Evolutionary conservation across 1,140 invertebrate species (phyloP).

Genomic region (Bombus sibiricus): DNA sequence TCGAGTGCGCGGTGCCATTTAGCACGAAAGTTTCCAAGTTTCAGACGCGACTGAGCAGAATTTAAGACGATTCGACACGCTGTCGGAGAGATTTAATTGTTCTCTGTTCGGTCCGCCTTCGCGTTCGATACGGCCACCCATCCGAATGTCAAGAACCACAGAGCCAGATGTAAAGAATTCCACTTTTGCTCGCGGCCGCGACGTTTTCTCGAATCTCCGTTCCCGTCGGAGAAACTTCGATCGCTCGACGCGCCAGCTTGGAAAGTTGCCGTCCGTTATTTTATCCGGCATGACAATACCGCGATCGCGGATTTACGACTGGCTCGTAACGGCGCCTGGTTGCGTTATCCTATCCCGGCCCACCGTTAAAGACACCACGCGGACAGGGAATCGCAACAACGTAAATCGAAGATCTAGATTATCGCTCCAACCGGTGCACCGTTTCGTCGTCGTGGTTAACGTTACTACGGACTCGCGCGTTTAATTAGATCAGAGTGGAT

Average conservation of each 20-base stretch:
- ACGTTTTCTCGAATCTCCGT: not conserved
- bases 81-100: constrained; percentile 2
- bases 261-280: constrained; percentile 28
- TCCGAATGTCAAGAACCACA: not conserved
- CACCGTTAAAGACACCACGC: constrained; percentile 6
- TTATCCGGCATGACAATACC: constrained; percentile 30
- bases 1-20: not conserved
- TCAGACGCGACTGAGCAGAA: not conserved
- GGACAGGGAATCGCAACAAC: no score
- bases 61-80: not conserved
- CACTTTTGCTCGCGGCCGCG: constrained; percentile 14
- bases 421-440: not conserved
- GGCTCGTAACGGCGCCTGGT: constrained; percentile 10
- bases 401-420: not conserved
- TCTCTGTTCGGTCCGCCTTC: not conserved
- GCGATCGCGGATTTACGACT: constrained; percentile 27
- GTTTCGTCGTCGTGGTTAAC: not conserved
- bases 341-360: not conserved
- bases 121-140: not conserved
- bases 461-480: constrained; percentile 5
- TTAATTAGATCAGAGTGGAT: constrained; percentile 49
- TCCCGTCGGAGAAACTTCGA: constrained; percentile 26
- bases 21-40: not conserved
- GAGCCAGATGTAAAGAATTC: no score
- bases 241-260: constrained; percentile 16